Percentiles rank a stretch among this genome's conserved stretches.
These are phyloP conservation scores for Dipodomys merriami DNA, from an alignment of 2,113 vertebrate species.

Conservation along the genomic window DNA sequence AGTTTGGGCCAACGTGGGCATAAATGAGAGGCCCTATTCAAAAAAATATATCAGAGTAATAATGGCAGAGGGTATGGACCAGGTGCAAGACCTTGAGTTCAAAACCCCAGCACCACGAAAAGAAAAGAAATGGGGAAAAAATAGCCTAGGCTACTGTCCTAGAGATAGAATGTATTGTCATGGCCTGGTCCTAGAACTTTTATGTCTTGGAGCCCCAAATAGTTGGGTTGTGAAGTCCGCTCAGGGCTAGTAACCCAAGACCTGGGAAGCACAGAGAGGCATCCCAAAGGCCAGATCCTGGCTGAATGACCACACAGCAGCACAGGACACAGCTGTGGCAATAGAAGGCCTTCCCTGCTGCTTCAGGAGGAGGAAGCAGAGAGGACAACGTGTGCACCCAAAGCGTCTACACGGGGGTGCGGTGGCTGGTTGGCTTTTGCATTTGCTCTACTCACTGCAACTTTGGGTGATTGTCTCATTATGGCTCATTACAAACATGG, in stretches of 20 bases:
- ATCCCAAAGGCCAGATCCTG: not conserved
- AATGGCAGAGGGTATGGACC: no score
- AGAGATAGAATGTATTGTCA: not conserved
- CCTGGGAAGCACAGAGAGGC: not conserved
- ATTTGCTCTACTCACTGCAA: constrained; percentile 33
- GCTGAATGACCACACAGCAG: not conserved
- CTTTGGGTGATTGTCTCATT: constrained; percentile 82
- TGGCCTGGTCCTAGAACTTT: not conserved
- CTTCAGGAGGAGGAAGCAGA: not conserved
- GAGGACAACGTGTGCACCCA: not conserved
- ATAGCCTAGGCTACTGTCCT: not conserved
- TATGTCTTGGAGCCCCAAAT: not conserved
- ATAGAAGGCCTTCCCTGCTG: not conserved
- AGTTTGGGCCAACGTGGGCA: no score
- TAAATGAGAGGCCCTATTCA: no score
- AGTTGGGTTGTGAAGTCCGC: not conserved
- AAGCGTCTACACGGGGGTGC: not conserved
- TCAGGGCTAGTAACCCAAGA: not conserved
- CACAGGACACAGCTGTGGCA: rapidly evolving
- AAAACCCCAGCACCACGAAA: no score
- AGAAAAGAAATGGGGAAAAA: not conserved
- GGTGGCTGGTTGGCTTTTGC: not conserved
- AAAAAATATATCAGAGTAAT: no score
- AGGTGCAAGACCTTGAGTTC: no score
- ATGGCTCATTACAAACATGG: constrained; percentile 77